Evolutionary conservation across 2,888 invertebrate species (phyloP), one percentile per base, ranked within the genome.

Genomic region (Acheta domesticus): DNA sequence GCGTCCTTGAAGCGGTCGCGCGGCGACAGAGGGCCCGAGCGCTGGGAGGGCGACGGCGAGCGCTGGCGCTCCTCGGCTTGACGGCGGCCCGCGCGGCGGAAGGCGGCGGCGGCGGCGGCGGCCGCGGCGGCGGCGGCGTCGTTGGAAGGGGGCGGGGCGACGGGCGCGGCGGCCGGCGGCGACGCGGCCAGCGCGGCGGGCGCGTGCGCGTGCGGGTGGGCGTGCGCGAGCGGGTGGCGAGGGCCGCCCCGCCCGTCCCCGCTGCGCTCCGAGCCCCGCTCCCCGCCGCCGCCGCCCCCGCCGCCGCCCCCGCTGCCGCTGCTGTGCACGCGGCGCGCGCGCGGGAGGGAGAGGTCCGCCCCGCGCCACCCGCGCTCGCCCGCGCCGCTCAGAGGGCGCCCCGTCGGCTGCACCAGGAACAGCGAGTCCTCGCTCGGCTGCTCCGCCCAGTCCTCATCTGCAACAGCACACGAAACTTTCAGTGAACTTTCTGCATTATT

Each of bases 391-490:
- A 80, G 78, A 74, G 62, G 36, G 49, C 79, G 76, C 78, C 74
- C 73, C 79, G 76, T 74, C 50, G 85, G 84, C 80, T 85, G 84
- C 21, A 92, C 91, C 86, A 92, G 87, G 85, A 92, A 92, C 77
- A 89, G 84, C 2, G 88, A 86, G 50, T 87, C 87, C 81, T 89
- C 89, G 14, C 90, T 90, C 21, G 90, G 90, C 83, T 91, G 91
- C 82, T 90, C 90, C 77, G 90, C 91, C 93, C 93, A 93, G 85
- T 94, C 93, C 84, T 94, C 93, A 87, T 93, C 93, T 94, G 90
- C 12, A 91, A 91, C 82, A 79, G 1, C 11, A 62, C 36, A 36
- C 36, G 1, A 8, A 36, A 36, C 36, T 0, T 8, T 8, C 36
- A 5, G 5, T 36, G 0, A 8, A 5, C 36, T 36, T 36, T 36